A percentile compares a stretch with the other conserved stretches of the same genome.
Evolutionary conservation across 2,797 vertebrate species (phyloP).

Genomic region (Benthosema pterotum): DNA sequence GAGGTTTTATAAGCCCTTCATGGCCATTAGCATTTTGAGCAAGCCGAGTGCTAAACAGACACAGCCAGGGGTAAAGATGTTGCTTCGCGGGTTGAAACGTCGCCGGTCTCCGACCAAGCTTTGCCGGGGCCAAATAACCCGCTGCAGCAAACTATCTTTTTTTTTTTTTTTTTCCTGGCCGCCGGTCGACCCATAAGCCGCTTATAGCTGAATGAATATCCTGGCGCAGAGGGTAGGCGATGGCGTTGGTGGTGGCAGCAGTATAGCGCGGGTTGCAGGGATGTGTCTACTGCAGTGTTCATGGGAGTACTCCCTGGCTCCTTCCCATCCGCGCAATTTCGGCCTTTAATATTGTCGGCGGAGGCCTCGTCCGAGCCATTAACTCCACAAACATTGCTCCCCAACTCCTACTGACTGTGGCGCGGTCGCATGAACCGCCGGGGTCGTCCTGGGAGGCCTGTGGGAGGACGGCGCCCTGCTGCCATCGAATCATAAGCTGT

Average conservation of each 20-base stretch:
- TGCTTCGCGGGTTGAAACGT: constrained; percentile 33
- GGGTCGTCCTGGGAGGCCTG: no score
- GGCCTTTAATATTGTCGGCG: constrained; percentile 44
- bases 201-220: constrained; percentile 56
- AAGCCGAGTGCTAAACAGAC: constrained; percentile 31
- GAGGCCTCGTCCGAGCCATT: constrained; percentile 42
- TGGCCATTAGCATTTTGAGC: constrained; percentile 59
- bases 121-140: constrained; percentile 38
- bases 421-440: constrained; percentile 25
- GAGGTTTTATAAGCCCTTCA: constrained; percentile 39
- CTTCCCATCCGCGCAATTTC: constrained; percentile 48
- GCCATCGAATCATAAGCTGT: constrained; percentile 43
- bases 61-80: constrained; percentile 45
- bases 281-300: constrained; percentile 9
- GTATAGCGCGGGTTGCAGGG: constrained; percentile 42
- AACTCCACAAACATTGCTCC: constrained; percentile 41
- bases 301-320: constrained; percentile 39
- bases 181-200: constrained; percentile 51
- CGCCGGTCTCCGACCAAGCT: constrained; percentile 29
- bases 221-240: constrained; percentile 31
- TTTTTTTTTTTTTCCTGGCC: no score
- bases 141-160: constrained; percentile 47
- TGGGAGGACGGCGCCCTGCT: no score
- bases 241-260: constrained; percentile 53
- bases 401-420: constrained; percentile 26